Evolutionary conservation across 2,888 invertebrate species (phyloP).

Genomic region (Hypsopygia costalis): DNA sequence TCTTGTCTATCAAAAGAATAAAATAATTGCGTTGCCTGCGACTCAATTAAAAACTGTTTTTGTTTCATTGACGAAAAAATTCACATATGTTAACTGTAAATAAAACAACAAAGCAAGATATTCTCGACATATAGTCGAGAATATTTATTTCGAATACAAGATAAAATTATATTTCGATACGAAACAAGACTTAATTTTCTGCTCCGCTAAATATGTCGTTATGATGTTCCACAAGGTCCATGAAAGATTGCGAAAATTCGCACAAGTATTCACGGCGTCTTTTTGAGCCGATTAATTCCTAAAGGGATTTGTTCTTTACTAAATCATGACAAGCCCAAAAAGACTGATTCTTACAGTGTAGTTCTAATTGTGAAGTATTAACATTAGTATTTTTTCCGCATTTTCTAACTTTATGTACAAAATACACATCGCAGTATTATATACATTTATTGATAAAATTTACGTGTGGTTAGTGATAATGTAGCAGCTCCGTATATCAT

Average conservation of each 20-base stretch:
- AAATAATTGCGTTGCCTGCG: too few species aligned
- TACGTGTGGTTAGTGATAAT: constrained; percentile 14
- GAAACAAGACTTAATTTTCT: constrained; percentile 3
- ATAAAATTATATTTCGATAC: not conserved
- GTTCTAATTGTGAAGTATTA: constrained; percentile 23
- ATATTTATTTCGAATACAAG: not conserved
- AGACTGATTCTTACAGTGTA: constrained; percentile 9
- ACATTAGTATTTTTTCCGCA: constrained; percentile 52
- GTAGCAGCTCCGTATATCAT: constrained; percentile 10
- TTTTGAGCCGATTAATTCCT: not conserved
- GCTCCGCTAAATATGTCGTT: constrained; percentile 2
- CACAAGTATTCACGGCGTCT: not conserved
- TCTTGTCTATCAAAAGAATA: too few species aligned
- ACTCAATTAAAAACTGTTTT: too few species aligned
- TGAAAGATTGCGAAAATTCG: constrained; percentile 5
- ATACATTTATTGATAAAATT: constrained; percentile 14
- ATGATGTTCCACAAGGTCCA: constrained; percentile 1
- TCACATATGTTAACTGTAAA: too few species aligned
- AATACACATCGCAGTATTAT: constrained; percentile 40
- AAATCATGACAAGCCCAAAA: not conserved
- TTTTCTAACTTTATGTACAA: constrained; percentile 60
- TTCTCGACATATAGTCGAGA: too few species aligned
- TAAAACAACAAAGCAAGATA: too few species aligned
- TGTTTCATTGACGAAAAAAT: too few species aligned
- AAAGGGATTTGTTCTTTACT: not conserved